phyloP scores from a whole-genome alignment of 2,113 vertebrate species.

The Microcebus murinus region DNA sequence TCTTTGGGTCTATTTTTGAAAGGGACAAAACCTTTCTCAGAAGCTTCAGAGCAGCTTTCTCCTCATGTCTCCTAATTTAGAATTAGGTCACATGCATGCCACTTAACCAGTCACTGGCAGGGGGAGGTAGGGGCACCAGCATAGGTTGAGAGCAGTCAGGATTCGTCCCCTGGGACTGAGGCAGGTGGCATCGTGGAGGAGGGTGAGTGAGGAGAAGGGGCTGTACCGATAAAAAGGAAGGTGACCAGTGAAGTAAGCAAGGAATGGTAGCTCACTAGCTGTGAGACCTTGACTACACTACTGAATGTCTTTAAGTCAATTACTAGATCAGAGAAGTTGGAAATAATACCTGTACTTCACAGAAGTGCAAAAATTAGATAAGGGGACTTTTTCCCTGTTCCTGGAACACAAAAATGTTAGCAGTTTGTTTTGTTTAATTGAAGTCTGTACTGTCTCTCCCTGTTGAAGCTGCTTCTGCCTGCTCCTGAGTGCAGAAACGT shows the following conservation, averaged over 20 bases:
- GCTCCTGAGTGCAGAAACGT: background rate
- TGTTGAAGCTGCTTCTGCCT: too few species aligned
- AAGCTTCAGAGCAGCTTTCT: background rate
- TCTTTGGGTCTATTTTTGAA: background rate
- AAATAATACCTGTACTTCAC: background rate
- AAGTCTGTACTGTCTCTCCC: background rate
- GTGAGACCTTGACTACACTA: background rate
- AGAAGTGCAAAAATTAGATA: background rate
- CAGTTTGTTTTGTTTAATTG: background rate
- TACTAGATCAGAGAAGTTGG: background rate
- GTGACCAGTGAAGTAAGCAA: too few species aligned
- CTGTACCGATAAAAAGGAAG: background rate
- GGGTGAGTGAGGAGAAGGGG: background rate
- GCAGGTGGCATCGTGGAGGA: background rate
- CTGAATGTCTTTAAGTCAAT: background rate
- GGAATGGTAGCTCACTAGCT: background rate
- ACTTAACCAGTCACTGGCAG: background rate
- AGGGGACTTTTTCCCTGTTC: background rate
- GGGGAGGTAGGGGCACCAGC: rapidly evolving
- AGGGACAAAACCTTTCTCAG: background rate
- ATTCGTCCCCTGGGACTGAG: background rate
- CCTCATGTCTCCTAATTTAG: background rate
- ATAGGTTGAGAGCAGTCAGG: background rate
- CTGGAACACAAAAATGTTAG: background rate
- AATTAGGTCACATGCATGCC: background rate